Percentiles rank a stretch among this genome's conserved stretches.
These are phyloP conservation scores for Labrus mixtus DNA, from an alignment of 2,113 vertebrate genomes.

Conservation along the genomic window DNA sequence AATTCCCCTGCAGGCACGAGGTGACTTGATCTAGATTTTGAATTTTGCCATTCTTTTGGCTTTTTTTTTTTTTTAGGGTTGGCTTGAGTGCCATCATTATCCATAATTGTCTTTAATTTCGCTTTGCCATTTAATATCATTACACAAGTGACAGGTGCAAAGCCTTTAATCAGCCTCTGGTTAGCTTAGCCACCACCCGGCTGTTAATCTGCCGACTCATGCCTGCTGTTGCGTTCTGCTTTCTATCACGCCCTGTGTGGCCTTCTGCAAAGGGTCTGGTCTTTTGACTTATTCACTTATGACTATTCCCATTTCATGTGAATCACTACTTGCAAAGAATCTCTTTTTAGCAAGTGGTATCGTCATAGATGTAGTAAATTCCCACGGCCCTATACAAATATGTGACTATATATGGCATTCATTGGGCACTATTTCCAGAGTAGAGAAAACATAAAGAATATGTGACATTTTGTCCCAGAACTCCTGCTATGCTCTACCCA, in stretches of 20 bases:
- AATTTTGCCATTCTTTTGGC: slow-evolving; percentile 25
- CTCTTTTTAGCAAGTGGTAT: slow-evolving; percentile 19
- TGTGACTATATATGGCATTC: not conserved
- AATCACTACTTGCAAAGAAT: slow-evolving; percentile 38
- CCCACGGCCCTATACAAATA: no score
- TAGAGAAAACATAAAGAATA: not conserved
- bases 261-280: slow-evolving; percentile 49
- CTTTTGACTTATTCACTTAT: slow-evolving; percentile 50
- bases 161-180: slow-evolving; percentile 78
- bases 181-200: slow-evolving; percentile 54
- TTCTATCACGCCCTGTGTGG: slow-evolving; percentile 50
- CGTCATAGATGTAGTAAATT: slow-evolving; percentile 4
- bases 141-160: slow-evolving; percentile 79
- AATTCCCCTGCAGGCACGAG: slow-evolving; percentile 10
- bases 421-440: not conserved
- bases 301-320: slow-evolving; percentile 45
- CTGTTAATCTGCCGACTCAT: slow-evolving; percentile 68
- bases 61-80: slow-evolving; percentile 25
- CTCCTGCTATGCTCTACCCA: not conserved
- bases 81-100: slow-evolving; percentile 58
- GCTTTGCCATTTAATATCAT: slow-evolving; percentile 73
- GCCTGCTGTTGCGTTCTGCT: slow-evolving; percentile 59
- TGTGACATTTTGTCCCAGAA: not conserved
- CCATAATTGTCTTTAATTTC: slow-evolving; percentile 76
- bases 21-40: slow-evolving; percentile 25